A percentile compares a stretch with the other conserved stretches of the same genome.
Evolutionary conservation across 37 sponge, comb jelly and placozoan species (phyloP).

Genomic region (Diacarnus erythraeanus): DNA sequence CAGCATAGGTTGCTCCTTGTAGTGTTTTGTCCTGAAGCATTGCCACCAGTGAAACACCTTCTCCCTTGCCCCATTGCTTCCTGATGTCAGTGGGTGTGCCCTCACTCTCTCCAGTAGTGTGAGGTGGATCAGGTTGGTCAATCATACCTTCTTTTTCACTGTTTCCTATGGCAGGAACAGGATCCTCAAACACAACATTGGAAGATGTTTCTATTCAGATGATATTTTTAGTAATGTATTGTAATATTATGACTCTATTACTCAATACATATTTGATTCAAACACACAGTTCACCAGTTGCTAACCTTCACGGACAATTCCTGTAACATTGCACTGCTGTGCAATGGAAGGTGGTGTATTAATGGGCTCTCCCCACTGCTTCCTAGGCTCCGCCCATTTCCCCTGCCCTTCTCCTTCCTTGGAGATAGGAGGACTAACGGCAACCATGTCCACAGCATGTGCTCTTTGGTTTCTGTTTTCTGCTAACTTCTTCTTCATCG

Average conservation of each 20-base stretch:
- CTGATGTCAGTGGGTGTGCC: neutral
- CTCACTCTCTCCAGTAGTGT: neutral
- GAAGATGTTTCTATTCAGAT: neutral
- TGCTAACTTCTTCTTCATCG: slow-evolving; percentile 63
- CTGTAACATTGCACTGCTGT: slow-evolving; percentile 51
- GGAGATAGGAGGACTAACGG: neutral
- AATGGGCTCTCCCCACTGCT: slow-evolving; percentile 66
- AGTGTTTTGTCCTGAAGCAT: slow-evolving; percentile 5
- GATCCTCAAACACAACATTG: slow-evolving; percentile 5
- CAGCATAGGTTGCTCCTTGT: slow-evolving; percentile 12
- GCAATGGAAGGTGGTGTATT: neutral
- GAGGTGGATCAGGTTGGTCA: neutral
- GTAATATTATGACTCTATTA: no score
- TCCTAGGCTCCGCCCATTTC: slow-evolving; percentile 29
- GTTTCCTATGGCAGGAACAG: neutral
- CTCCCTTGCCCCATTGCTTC: slow-evolving; percentile 12
- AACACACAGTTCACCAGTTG: neutral
- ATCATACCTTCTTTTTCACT: neutral
- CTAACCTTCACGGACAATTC: slow-evolving; percentile 32
- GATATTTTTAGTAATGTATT: neutral
- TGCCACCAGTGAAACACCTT: slow-evolving; percentile 1
- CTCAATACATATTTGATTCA: no score
- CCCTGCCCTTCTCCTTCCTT: neutral
- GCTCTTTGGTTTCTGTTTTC: slow-evolving; percentile 36
- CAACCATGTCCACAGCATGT: neutral